Evolutionary conservation across 2,113 vertebrate genomes (phyloP).

Genomic region (Microtus ochrogaster): DNA sequence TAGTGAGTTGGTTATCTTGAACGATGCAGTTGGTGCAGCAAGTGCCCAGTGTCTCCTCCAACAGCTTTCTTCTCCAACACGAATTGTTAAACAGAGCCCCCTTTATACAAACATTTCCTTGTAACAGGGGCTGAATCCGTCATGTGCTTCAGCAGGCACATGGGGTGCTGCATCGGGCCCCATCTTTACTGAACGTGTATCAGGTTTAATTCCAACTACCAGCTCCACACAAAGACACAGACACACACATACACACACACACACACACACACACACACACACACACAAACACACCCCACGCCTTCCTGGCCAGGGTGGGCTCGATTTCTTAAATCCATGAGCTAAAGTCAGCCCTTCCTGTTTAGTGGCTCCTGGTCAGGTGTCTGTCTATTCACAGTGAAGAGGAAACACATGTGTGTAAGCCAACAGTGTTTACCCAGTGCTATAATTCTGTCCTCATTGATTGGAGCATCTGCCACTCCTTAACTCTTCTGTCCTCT

Average conservation of each 20-base stretch:
- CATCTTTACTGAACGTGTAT: fast-evolving
- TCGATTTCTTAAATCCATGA: not conserved
- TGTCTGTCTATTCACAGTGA: not conserved
- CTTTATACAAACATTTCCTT: not conserved
- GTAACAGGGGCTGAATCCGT: fast-evolving
- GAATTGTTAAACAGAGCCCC: constrained; percentile 55
- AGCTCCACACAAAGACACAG: too few species aligned
- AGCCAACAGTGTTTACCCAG: not conserved
- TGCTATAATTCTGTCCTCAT: not conserved
- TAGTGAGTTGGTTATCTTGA: constrained; percentile 46
- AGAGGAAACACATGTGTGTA: not conserved
- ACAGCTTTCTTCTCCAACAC: not conserved
- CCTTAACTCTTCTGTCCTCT: not conserved
- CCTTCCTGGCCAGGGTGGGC: too few species aligned
- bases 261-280: too few species aligned
- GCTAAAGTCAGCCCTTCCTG: not conserved
- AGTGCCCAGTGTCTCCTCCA: constrained; percentile 32
- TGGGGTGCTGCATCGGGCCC: fast-evolving
- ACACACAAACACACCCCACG: too few species aligned
- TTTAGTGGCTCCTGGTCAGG: not conserved
- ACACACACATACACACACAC: fast-evolving
- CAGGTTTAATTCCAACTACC: too few species aligned
- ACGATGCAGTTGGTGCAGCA: constrained; percentile 66
- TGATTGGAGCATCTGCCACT: not conserved
- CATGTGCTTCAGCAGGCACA: too few species aligned